Percentiles rank a stretch among this genome's conserved stretches.
Conservation (phyloP, 2,113 vertebrate species). For the Dinomys branickii region DNA sequence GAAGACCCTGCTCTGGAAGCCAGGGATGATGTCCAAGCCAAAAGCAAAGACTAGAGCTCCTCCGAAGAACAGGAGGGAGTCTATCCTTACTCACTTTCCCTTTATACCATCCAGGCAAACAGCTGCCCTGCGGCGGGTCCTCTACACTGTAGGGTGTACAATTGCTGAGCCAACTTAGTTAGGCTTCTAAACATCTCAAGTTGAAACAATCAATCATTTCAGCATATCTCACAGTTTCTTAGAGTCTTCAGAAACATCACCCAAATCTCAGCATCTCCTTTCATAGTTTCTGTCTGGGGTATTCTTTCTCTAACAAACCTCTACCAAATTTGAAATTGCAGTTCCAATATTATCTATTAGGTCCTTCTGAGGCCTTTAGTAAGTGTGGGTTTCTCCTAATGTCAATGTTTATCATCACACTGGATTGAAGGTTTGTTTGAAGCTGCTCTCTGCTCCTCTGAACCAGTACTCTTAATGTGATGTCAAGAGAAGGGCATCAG, state of each 20-base stretch:
- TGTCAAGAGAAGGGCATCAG: background rate
- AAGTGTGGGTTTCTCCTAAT: background rate
- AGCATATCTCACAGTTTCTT: background rate
- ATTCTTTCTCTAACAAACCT: background rate
- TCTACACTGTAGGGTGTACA: background rate
- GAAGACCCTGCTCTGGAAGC: background rate
- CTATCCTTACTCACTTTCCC: background rate
- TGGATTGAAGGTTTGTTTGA: background rate
- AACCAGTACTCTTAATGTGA: background rate
- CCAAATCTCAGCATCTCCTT: background rate
- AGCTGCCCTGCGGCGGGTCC: background rate
- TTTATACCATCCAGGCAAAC: background rate
- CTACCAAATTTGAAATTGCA: background rate
- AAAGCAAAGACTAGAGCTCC: background rate
- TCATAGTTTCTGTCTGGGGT: background rate
- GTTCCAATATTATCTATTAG: background rate
- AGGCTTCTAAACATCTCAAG: background rate
- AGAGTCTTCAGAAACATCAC: background rate
- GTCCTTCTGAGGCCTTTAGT: background rate
- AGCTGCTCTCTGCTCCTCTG: background rate
- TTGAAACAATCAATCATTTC: background rate
- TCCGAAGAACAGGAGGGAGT: background rate
- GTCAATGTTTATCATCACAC: background rate
- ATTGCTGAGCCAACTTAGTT: background rate
- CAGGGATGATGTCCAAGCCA: background rate